These are phyloP conservation scores for Myiozetetes cayanensis DNA, from an alignment of 2,113 vertebrate genomes.

Conservation along the genomic window DNA sequence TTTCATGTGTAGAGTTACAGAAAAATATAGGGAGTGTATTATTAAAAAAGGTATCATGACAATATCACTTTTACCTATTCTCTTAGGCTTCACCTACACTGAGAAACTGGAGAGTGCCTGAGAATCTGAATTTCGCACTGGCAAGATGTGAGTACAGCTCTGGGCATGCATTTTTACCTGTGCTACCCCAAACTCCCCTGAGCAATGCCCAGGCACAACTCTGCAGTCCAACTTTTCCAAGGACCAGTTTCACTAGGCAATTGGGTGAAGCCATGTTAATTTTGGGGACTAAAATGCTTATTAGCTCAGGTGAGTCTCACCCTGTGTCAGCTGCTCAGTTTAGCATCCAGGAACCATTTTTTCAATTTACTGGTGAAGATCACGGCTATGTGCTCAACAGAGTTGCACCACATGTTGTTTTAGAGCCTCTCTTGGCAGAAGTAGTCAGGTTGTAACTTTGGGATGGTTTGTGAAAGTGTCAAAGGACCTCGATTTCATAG, in stretches of 20 bases:
- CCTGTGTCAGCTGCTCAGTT: background rate
- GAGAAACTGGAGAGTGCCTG: background rate
- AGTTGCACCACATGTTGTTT: background rate
- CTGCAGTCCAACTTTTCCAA: background rate
- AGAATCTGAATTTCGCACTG: background rate
- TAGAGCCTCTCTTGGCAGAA: background rate
- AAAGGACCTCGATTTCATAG: background rate
- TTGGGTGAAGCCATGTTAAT: rapidly evolving
- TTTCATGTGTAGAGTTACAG: background rate
- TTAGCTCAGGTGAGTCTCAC: background rate
- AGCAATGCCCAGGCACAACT: background rate
- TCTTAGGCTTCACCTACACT: background rate
- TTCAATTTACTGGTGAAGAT: background rate
- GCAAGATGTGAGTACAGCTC: background rate
- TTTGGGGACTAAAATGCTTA: background rate
- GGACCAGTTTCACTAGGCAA: background rate
- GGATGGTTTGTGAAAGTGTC: background rate
- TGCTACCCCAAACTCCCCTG: background rate
- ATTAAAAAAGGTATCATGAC: background rate
- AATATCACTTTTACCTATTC: background rate
- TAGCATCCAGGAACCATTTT: background rate
- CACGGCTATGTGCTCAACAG: background rate
- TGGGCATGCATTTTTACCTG: background rate
- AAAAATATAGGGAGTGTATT: background rate
- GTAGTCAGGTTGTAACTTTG: background rate